These are phyloP conservation scores for Chrysodeixis includens DNA, from an alignment of 2,888 invertebrate genomes.

Conservation along the genomic window DNA sequence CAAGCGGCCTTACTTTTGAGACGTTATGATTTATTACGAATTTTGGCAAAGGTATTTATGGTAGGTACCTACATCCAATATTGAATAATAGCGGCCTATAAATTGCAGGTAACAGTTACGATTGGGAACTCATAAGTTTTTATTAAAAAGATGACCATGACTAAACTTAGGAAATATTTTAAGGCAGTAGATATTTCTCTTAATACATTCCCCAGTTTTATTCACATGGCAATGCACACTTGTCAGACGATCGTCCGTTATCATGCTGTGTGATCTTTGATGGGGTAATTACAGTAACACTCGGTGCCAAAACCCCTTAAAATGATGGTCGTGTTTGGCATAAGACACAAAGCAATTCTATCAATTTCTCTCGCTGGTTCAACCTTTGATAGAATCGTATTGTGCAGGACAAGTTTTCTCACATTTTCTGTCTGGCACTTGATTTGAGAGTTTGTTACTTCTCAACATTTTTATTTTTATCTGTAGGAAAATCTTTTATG, in stretches of 20 bases:
- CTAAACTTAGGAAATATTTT: too few species aligned
- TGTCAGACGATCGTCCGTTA: background rate
- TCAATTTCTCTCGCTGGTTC: conserved; percentile 21
- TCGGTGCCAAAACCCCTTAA: conserved; percentile 42
- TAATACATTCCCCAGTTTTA: background rate
- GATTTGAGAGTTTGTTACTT: background rate
- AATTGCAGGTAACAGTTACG: too few species aligned
- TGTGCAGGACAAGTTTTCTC: conserved; percentile 18
- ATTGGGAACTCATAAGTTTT: too few species aligned
- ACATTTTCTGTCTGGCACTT: background rate
- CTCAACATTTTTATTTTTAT: background rate
- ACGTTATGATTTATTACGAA: too few species aligned
- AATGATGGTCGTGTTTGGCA: conserved; percentile 30
- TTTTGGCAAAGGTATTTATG: too few species aligned
- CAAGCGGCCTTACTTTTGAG: too few species aligned
- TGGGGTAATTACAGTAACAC: conserved; percentile 24
- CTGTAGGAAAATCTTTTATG: too few species aligned
- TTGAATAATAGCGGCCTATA: too few species aligned
- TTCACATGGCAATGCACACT: conserved; percentile 22
- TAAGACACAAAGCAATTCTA: conserved; percentile 34
- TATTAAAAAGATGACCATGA: too few species aligned
- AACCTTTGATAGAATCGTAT: conserved; percentile 31
- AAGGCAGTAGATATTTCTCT: background rate
- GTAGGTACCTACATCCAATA: too few species aligned
- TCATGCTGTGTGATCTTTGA: conserved; percentile 19